Evolutionary conservation across 2,888 invertebrate species (phyloP).

Genomic region (Liopterus haemorrhoidalis): DNA sequence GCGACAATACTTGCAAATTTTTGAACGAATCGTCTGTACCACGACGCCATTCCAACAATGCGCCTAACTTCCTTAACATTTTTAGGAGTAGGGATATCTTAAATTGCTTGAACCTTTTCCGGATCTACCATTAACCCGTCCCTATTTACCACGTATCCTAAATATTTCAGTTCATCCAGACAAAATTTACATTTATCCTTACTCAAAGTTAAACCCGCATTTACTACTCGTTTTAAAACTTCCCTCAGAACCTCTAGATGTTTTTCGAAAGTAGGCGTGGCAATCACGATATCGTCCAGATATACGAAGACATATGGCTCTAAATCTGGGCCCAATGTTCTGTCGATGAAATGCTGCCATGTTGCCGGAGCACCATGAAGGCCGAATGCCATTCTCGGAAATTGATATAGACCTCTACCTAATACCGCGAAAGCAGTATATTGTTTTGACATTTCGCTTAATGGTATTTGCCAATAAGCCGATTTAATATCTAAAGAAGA

Average conservation of each 20-base stretch:
- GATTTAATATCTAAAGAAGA: slow-evolving; percentile 31
- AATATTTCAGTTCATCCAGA: not conserved
- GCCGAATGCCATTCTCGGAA: slow-evolving; percentile 6
- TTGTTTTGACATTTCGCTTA: slow-evolving; percentile 23
- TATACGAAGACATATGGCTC: slow-evolving; percentile 16
- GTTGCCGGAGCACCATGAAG: slow-evolving; percentile 12
- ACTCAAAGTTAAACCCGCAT: slow-evolving; percentile 26
- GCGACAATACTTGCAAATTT: not conserved
- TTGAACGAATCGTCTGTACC: slow-evolving; percentile 1
- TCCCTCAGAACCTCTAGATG: slow-evolving; percentile 10
- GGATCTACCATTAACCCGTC: slow-evolving; percentile 1
- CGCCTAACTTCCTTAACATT: not conserved
- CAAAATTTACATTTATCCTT: slow-evolving; percentile 25
- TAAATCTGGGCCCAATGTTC: too few species aligned
- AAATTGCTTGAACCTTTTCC: not conserved
- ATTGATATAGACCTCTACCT: slow-evolving; percentile 24
- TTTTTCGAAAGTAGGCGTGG: slow-evolving; percentile 19
- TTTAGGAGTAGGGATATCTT: not conserved
- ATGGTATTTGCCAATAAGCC: slow-evolving; percentile 30
- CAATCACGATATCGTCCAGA: slow-evolving; percentile 25
- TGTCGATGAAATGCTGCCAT: slow-evolving; percentile 27
- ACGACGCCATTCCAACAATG: slow-evolving; percentile 1
- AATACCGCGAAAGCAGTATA: slow-evolving; percentile 33
- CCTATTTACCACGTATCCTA: slow-evolving; percentile 1
- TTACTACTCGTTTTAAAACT: not conserved